Base-by-base conservation (phyloP, 1,140 invertebrate genomes). In the Brachionus koreanus region DNA sequence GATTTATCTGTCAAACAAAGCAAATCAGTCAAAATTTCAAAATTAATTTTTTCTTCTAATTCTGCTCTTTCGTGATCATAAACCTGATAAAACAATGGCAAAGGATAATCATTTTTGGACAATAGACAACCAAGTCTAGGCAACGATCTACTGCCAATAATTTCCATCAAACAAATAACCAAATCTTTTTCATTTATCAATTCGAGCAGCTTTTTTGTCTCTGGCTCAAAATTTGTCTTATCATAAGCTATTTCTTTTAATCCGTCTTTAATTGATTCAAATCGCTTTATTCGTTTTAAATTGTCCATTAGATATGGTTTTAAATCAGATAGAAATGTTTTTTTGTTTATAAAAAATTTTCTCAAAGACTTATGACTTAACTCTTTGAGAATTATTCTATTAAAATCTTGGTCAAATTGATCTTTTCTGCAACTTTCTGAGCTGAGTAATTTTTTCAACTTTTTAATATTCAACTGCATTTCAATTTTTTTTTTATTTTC, bases 71-170 rank as follows among this genome's bases (percentile, higher is more conserved):
- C 5, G n/a, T 65, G 23, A 12, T 65, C 29, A n/a, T 33, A 65
- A 65, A 65, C 12, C 10, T 65, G 63, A 33, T 65, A 65, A 5
- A 33, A 33, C 33, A 65, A 33, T 33, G 63, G 63, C 33, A 65
- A 33, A 35, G 63, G 63, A 65, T 65, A 65, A 13, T 65, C 23
- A 65, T 65, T 65, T 65, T 33, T 65, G 63, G 63, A 65, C 13
- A 65, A 33, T 13, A 65, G 33, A 7, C 33, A 29, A 6, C 63
- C 63, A n/a, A 65, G 33, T 65, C 25, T 65, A 1, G 63, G 63
- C 7, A 65, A 65, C 13, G 63, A 65, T n/a, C 19, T 29, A 5
- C 7, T 33, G 12, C 29, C 33, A 65, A 65, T 33, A 13, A 33
- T 33, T 65, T 65, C 63, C 12, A 33, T 33, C 13, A 65, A 33